These are phyloP conservation scores for Stenurella melanura DNA, from an alignment of 2,888 invertebrate genomes.

Conservation along the genomic window DNA sequence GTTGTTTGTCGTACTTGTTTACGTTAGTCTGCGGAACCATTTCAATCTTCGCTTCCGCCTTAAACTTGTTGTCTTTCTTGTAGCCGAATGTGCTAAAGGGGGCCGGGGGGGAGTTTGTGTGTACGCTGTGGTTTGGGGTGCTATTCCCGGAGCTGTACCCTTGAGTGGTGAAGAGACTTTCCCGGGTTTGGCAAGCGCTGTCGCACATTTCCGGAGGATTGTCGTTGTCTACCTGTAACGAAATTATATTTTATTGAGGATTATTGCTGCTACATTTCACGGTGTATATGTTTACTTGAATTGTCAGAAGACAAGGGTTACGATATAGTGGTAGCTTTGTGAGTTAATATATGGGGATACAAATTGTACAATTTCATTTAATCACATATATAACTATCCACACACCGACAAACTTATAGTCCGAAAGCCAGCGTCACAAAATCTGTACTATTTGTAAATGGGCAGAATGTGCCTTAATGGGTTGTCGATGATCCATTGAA, in stretches of 20 bases:
- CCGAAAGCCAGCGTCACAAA: too few relatives aligned
- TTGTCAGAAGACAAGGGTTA: background rate
- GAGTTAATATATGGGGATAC: too few relatives aligned
- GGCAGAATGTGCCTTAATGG: too few relatives aligned
- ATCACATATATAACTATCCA: too few relatives aligned
- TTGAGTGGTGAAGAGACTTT: slow-evolving; percentile 80
- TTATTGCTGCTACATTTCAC: background rate
- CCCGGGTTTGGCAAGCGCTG: slow-evolving; percentile 88
- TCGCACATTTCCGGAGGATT: slow-evolving; percentile 80
- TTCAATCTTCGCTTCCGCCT: slow-evolving; percentile 79
- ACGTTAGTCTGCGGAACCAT: slow-evolving; percentile 70
- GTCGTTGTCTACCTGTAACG: slow-evolving; percentile 63
- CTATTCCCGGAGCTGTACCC: slow-evolving; percentile 69
- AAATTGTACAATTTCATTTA: too few relatives aligned
- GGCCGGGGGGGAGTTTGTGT: slow-evolving; percentile 68
- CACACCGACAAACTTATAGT: too few relatives aligned
- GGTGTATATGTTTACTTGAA: background rate
- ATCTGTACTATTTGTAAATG: too few relatives aligned
- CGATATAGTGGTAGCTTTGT: too few relatives aligned
- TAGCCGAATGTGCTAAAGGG: slow-evolving; percentile 78
- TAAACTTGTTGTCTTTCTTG: slow-evolving; percentile 72
- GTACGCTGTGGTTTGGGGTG: slow-evolving; percentile 70
- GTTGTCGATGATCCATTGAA: too few relatives aligned
- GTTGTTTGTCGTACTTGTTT: slow-evolving; percentile 50
- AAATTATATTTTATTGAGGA: background rate